Evolutionary conservation across 2,797 vertebrate genomes (phyloP), one percentile per base, ranked within the genome.

Genomic region (Falco cherrug): DNA sequence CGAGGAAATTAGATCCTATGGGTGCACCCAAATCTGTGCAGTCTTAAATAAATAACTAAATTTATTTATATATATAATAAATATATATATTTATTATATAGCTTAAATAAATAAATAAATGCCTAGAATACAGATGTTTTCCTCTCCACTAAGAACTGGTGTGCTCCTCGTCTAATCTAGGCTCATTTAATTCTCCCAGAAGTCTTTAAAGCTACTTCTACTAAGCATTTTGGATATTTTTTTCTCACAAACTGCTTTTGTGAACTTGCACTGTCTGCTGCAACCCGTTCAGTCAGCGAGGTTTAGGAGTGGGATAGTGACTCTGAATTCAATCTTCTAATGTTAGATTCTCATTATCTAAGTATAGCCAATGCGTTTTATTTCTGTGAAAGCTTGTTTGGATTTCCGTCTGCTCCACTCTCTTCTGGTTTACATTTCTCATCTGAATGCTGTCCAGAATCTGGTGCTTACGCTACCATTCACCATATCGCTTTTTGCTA

Each of bases 401-500:
- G 84, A 87, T 96, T 96, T 97, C 94, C 13, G 43, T 75, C 93
- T 82, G 68, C 81, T 70, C 29, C 68, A 25, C 67, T 96, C 70
- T 94, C 37, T 84, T 96, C 84, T 97, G 78, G 88, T 92, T 96
- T 96, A 94, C 59, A 89, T 95, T 95, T 97, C 90, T 94, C 33
- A 6, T 83, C 69, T 95, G 92, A 91, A 95, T 73, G 90, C 73
- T 95, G 56, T 95, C 92, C 93, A 96, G 96, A 95, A 92, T 91
- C 93, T 33, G 31, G 77, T 87, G 77, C 93, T 95, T 91, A 95
- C 1, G 20, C 89, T 95, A 79, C 89, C 88, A 96, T 96, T 98
- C 97, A 95, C 93, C 79, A 22, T 90, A 97, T 94, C 73, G 16
- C 75, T 95, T 96, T 97, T 97, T 97, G 83, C 81, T 98, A 97